A percentile compares a stretch with the other conserved stretches of the same genome.
Evolutionary conservation across 2,113 vertebrate genomes (phyloP).

Genomic region (Cyprinus carpio): DNA sequence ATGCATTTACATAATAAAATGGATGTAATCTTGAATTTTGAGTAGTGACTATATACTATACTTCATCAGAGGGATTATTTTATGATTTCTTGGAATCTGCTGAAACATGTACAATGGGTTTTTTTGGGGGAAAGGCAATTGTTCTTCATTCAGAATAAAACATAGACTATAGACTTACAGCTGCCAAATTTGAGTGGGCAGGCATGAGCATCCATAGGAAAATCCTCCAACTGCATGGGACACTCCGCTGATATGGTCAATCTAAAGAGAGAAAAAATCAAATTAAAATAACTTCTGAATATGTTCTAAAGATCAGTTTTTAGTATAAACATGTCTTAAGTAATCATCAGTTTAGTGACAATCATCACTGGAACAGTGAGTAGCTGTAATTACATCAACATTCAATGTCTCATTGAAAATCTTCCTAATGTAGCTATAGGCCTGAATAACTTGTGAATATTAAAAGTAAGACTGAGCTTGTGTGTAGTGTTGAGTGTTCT

Average conservation of each 20-base stretch:
- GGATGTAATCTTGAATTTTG: not conserved
- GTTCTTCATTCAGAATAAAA: not conserved
- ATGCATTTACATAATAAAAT: not conserved
- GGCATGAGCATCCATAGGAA: conserved; percentile 96
- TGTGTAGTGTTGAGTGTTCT: not conserved
- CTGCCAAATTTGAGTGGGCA: conserved; percentile 98
- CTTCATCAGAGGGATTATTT: not conserved
- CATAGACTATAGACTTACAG: conserved; percentile 81
- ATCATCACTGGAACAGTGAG: not conserved
- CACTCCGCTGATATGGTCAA: conserved; percentile 96
- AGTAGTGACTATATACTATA: not conserved
- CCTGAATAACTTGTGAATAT: not conserved
- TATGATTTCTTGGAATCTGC: not conserved
- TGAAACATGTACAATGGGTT: not conserved
- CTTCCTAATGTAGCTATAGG: not conserved
- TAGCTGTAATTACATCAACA: not conserved
- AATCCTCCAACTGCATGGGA: conserved; percentile 98
- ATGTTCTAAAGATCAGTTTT: not conserved
- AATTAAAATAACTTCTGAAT: not conserved
- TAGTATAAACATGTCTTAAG: not conserved
- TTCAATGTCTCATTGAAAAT: not conserved
- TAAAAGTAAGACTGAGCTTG: conserved; percentile 9
- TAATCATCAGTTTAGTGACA: not conserved
- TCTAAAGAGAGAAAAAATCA: conserved; percentile 69
- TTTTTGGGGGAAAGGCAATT: not conserved